Base-by-base conservation (phyloP, 2,797 vertebrate species). In the Leontopithecus rosalia region DNA sequence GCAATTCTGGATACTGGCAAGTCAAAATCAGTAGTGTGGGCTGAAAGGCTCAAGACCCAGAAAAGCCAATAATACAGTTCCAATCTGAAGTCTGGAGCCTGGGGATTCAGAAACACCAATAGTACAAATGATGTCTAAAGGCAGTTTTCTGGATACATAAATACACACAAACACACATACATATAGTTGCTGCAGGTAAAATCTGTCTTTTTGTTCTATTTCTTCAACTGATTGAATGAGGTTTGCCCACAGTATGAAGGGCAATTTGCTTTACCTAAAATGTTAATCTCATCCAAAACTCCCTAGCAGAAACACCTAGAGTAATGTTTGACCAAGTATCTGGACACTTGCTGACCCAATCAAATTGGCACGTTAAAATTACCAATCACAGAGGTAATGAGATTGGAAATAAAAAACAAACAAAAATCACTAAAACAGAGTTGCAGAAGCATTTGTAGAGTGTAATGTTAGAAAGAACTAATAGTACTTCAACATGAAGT, bases 181-280 rank as follows among this genome's bases (percentile, higher is more conserved):
- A 8, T 36, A 70, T 36, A 36, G 4, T 70, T 36, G 1, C 11
- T 36, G 5, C 39, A 7, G 12, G 17, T 81, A 80, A 8, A 13
- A 7, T 82, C 24, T 5, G 36, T 36, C 9, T 14, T 57, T 85
- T 82, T 57, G 17, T 48, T 90, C 33, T 81, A 30, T 26, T 70
- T 1, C 7, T 82, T 87, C 20, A 46, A 13, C 8, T 76, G 17
- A 82, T 9, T 48, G 4, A 3, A 28, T n/a, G 1, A 72, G 50
- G 1, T 5, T 46, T 41, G 72, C 3, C 8, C 0, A 7, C 5
- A 41, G 4, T 77, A 55, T 30, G 8, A 43, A 80, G 7, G 24
- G 8, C 7, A 17, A 70, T 36, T 76, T n/a, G 20, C 3, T 81
- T 82, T 88, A 17, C 5, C 83, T 93, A 79, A 79, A 77, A 64